Evolutionary conservation across 2,888 invertebrate genomes (phyloP).

Genomic region (Drosophila mayaguana): DNA sequence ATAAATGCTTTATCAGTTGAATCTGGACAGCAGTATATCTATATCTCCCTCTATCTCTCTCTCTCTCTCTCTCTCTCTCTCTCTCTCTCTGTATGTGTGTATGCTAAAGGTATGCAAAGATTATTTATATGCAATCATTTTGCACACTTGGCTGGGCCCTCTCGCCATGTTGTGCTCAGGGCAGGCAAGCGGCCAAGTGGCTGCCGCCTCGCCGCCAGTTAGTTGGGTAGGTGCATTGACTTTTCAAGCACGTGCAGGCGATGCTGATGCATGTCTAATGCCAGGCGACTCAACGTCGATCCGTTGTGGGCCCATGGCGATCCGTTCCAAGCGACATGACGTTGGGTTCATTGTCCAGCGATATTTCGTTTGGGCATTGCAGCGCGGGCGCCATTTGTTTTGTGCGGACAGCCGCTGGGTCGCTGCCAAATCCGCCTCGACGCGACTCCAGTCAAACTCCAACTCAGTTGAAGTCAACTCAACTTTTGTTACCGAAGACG

Average conservation of each 20-base stretch:
- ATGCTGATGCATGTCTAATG: conserved; percentile 61
- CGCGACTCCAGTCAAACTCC: not conserved
- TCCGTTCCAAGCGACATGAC: conserved; percentile 30
- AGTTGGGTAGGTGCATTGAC: conserved; percentile 52
- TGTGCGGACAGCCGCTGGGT: conserved; percentile 31
- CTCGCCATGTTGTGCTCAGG: not conserved
- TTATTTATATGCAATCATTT: conserved; percentile 46
- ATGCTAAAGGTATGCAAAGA: conserved; percentile 9
- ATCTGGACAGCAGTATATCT: conserved; percentile 23
- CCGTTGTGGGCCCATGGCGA: conserved; percentile 29
- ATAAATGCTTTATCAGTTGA: conserved; percentile 35
- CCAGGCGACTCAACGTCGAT: conserved; percentile 29
- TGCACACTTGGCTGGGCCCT: conserved; percentile 50
- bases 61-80: not conserved
- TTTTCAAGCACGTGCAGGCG: conserved; percentile 56
- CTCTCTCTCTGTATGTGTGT: not conserved
- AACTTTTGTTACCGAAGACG: conserved; percentile 25
- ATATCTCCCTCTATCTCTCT: not conserved
- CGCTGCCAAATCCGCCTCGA: conserved; percentile 48
- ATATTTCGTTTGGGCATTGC: conserved; percentile 20
- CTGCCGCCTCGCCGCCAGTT: conserved; percentile 8
- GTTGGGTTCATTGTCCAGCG: conserved; percentile 52
- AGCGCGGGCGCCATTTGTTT: conserved; percentile 40
- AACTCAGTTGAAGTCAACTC: not conserved
- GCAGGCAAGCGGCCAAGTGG: conserved; percentile 12